A percentile compares a stretch with the other conserved stretches of the same genome.
Conservation (phyloP, 2,113 vertebrate species). For the Heterotilapia buettikoferi region DNA sequence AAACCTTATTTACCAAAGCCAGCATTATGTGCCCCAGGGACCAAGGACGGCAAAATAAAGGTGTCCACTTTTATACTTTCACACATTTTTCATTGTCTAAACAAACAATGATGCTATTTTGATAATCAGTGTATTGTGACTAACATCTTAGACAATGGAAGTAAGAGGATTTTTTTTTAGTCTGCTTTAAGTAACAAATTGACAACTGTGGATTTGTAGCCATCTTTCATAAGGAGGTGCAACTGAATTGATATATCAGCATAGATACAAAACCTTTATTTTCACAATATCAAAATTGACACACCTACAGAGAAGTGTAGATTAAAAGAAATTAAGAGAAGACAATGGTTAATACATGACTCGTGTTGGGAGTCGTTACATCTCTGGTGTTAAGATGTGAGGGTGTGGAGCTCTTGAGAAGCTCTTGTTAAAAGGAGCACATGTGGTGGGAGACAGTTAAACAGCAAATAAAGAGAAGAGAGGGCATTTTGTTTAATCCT, state of each 20-base stretch:
- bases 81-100: background rate
- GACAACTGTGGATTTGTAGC: background rate
- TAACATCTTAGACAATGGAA: background rate
- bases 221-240: background rate
- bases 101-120: background rate
- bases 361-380: background rate
- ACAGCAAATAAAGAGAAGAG: background rate
- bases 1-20: background rate
- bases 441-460: background rate
- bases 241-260: background rate
- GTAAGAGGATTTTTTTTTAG: background rate
- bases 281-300: constrained; percentile 72
- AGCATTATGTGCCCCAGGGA: background rate
- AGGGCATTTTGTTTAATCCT: background rate
- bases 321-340: constrained; percentile 52
- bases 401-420: constrained; percentile 5
- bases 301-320: constrained; percentile 55
- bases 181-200: background rate
- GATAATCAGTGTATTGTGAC: background rate
- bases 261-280: constrained; percentile 72
- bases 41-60: background rate
- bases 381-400: background rate
- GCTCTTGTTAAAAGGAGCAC: constrained; percentile 24
- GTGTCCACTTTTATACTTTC: background rate
- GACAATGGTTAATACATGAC: background rate